phyloP scores from a whole-genome alignment of 2,797 vertebrate genomes.

The Balearica regulorum region DNA sequence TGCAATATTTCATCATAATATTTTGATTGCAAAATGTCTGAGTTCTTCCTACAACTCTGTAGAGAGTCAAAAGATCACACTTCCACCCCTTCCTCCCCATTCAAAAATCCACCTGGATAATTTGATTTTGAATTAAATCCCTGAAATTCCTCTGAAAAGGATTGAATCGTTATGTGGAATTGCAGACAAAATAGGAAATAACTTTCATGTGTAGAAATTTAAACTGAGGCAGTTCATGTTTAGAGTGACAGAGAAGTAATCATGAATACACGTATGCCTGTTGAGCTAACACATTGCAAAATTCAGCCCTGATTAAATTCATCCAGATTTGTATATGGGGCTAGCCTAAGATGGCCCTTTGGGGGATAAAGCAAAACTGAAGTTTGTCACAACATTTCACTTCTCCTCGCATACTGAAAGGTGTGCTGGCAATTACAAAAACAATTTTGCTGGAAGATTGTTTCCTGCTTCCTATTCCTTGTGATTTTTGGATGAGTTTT shows the following conservation, averaged over 20 bases:
- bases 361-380: neutral
- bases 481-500: neutral
- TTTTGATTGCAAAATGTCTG: neutral
- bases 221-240: neutral
- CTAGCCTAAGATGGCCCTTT: rapidly evolving
- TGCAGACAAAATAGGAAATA: neutral
- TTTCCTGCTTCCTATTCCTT: neutral
- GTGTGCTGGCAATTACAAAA: neutral
- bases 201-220: neutral
- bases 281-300: neutral
- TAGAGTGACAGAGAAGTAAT: neutral
- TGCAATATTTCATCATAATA: neutral
- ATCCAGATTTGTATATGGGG: neutral
- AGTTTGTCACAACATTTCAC: neutral
- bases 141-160: neutral
- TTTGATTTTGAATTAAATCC: constrained; percentile 9
- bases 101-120: neutral
- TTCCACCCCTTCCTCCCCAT: neutral
- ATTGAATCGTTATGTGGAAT: neutral
- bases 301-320: neutral
- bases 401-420: neutral
- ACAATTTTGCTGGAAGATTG: neutral
- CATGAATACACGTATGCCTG: neutral
- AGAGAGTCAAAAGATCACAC: neutral
- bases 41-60: neutral